phyloP scores from a whole-genome alignment of 2,113 vertebrate species.

The Sula dactylatra region DNA sequence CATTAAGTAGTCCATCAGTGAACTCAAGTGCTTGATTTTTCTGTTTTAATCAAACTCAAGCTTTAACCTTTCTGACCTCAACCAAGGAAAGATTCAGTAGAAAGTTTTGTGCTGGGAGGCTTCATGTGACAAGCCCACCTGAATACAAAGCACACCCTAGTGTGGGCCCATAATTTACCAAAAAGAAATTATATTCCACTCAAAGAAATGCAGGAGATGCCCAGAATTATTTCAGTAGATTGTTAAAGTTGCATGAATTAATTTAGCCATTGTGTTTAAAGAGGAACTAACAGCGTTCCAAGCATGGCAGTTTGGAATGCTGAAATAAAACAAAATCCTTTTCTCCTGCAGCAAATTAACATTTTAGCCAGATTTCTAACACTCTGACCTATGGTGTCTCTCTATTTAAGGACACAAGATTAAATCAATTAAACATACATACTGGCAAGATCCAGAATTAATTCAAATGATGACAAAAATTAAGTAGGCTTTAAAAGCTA shows the following conservation, averaged over 20 bases:
- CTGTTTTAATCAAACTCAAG: not conserved
- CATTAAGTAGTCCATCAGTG: not conserved
- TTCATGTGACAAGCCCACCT: not conserved
- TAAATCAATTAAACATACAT: not conserved
- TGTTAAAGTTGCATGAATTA: not conserved
- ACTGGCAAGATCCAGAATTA: not conserved
- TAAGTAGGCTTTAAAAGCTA: not conserved
- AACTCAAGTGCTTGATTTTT: not conserved
- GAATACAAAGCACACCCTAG: not conserved
- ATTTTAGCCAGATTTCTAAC: not conserved
- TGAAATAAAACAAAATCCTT: not conserved
- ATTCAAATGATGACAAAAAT: not conserved
- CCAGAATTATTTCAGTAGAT: not conserved
- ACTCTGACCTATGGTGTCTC: not conserved
- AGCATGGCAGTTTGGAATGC: not conserved
- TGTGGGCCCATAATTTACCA: not conserved
- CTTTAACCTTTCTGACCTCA: not conserved
- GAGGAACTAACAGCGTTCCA: not conserved
- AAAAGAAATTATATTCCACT: not conserved
- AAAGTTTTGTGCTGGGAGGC: not conserved
- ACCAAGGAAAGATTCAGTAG: not conserved
- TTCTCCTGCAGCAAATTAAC: not conserved
- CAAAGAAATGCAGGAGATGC: not conserved
- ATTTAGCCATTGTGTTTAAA: not conserved
- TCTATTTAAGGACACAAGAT: not conserved